A percentile compares a stretch with the other conserved stretches of the same genome.
These are phyloP conservation scores for Nematolebias whitei DNA, from an alignment of 2,113 vertebrate species.

Conservation along the genomic window DNA sequence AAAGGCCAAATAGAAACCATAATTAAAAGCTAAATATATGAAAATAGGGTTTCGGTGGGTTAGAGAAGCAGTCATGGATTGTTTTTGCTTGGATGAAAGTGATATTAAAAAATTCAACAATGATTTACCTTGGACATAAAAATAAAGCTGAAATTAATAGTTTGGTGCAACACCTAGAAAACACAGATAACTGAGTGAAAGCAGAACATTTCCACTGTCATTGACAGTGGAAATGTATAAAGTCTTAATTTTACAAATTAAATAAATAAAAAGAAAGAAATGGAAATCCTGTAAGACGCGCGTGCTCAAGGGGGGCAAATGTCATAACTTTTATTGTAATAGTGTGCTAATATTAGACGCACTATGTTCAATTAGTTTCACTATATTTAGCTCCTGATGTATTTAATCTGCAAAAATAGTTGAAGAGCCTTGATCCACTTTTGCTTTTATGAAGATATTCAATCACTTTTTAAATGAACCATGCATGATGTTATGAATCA, in stretches of 20 bases:
- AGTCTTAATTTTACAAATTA: not conserved
- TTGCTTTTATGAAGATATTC: conserved; percentile 22
- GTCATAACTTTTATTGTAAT: conserved; percentile 4
- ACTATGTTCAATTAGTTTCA: not conserved
- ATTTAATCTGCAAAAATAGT: conserved; percentile 14
- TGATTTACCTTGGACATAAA: no score
- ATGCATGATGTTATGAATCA: conserved; percentile 7
- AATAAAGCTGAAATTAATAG: no score
- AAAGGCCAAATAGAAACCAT: no score
- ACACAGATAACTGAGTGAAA: no score
- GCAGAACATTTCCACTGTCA: no score
- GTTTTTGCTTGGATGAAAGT: not conserved
- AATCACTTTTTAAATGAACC: not conserved
- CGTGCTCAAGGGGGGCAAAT: not conserved
- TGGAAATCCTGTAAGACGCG: not conserved
- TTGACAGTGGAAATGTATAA: no score
- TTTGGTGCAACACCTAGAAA: no score
- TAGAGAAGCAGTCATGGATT: not conserved
- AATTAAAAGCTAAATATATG: no score
- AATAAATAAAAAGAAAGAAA: not conserved
- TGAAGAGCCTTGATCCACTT: conserved; percentile 27
- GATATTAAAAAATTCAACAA: not conserved
- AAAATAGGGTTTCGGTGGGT: not conserved
- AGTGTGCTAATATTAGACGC: conserved; percentile 42
- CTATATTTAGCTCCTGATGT: not conserved